Base-by-base conservation (phyloP, 2,888 invertebrate genomes). In the Drosophila testacea region DNA sequence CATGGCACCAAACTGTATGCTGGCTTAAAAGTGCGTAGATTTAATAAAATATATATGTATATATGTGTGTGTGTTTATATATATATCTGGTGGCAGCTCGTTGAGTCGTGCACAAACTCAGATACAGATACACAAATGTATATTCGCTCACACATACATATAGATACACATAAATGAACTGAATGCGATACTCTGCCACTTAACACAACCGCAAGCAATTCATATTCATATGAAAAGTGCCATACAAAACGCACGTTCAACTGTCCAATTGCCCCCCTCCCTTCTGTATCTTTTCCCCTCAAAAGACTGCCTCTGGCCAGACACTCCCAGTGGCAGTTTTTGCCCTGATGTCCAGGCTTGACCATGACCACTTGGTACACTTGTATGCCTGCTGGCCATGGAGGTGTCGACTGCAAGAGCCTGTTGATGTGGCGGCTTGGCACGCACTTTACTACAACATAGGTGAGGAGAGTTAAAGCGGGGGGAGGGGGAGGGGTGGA, bases 191-290 rank as follows among this genome's bases (percentile, higher is more conserved):
- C 76, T 76, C 59, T 74, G 70, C 79, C 88, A 86, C 88, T 85
- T 88, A 83, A 83, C 84, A 73, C 76, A 70, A 81, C 84, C 88
- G 66, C 84, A 88, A 81, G 83, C 81, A 82, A 85, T 85, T 85
- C 88, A 88, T 88, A 85, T 88, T 83, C 84, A 85, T 83, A 79
- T 83, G 86, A 70, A 83, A 87, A 87, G 80, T 73, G 66, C 86
- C 73, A 74, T 66, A 62, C 61, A 81, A 78, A 80, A 82, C 70
- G 76, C 68, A 82, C 73, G 57, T 73, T 73, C 76, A 60, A 54
- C 73, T 75, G 72, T 61, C 46, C 73, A 54, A 48, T 34, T 48
- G 16, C 16, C 16, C 22, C 36, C 22, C 22, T 22, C 22, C 38
- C 41, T n/a, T n/a, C n/a, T 34, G 16, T 4, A 6, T 10, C 32